Evolutionary conservation across 37 sponge, comb jelly and placozoan genomes (phyloP), one percentile per base, ranked within the genome.

Genomic region (Petrosia ficiformis): DNA sequence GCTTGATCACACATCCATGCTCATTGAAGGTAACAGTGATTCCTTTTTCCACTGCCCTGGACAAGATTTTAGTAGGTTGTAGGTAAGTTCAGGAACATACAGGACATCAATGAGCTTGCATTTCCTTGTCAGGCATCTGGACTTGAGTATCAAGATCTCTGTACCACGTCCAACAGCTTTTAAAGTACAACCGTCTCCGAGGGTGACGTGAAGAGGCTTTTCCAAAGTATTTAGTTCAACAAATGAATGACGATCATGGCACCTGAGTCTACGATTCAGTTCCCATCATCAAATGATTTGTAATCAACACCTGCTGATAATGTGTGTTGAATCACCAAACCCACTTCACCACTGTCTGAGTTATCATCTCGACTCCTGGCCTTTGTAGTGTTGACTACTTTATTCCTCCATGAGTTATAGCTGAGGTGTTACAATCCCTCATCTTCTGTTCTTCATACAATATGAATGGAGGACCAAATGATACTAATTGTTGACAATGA

Each of bases 111-210:
- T 52, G 5, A 72, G 54, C 24, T 44, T 41, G 11, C 56, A 72
- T 57, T 72, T 72, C 25, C 73, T 44, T 72, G 57, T 44, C 5
- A 14, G 39, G 26, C 29, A 44, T 28, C 73, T 57, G 14, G 48
- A 41, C 25, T 41, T 29, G 25, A 72, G 54, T 41, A 16, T 10
- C 11, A 72, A 33, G 31, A 14, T 25, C 29, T 21, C 73, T 10
- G 56, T 72, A 28, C 73, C 73, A 44, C 56, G 4, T 4, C 29
- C 29, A 10, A 19, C n/a, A 5, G 73, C 73, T 52, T 43, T 5
- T 72, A 72, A 29, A 16, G 73, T 44, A 14, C 29, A 57, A 28
- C 56, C 73, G 29, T 72, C 73, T 72, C 73, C 73, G 44, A 72
- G 73, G 36, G 8, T 29, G 31, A 69, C 42, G 37, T 69, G 41